phyloP scores from a whole-genome alignment of 2,888 invertebrate genomes.

The Dicranocentrus wangi region DNA sequence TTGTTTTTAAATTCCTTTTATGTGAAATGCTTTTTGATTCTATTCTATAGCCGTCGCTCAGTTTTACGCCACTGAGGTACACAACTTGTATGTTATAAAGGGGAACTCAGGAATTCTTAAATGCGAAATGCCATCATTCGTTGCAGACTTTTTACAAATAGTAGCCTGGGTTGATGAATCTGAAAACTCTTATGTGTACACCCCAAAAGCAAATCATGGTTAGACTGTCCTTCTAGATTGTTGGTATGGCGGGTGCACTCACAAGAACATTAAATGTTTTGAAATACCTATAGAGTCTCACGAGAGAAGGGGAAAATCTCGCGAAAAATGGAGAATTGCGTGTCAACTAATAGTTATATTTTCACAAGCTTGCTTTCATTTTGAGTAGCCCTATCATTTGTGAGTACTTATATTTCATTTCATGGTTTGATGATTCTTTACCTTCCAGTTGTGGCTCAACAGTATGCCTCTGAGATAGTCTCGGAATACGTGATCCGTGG shows the following conservation, averaged over 20 bases:
- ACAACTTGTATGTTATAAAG: slow-evolving; percentile 81
- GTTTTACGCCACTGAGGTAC: slow-evolving; percentile 91
- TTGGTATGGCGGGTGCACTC: slow-evolving; percentile 48
- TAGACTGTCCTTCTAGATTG: slow-evolving; percentile 27
- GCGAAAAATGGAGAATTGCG: slow-evolving; percentile 10
- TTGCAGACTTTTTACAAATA: slow-evolving; percentile 76
- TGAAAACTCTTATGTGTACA: slow-evolving; percentile 69
- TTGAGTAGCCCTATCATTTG: too few species aligned
- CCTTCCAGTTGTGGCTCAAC: slow-evolving; percentile 81
- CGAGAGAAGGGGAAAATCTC: neutral
- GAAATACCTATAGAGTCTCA: neutral
- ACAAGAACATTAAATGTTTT: neutral
- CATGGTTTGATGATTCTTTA: slow-evolving; percentile 23
- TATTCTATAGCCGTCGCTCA: slow-evolving; percentile 85
- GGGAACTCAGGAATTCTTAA: slow-evolving; percentile 76
- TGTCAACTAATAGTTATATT: neutral
- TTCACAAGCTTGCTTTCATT: slow-evolving; percentile 13
- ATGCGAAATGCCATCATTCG: slow-evolving; percentile 76
- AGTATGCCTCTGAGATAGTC: slow-evolving; percentile 83
- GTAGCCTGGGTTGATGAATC: slow-evolving; percentile 76
- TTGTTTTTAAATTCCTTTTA: neutral
- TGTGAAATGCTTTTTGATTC: too few species aligned
- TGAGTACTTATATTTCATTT: neutral
- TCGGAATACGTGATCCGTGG: slow-evolving; percentile 85
- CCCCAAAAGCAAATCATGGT: slow-evolving; percentile 63